These are phyloP conservation scores for Leucoraja erinaceus DNA, from an alignment of 2,113 vertebrate species.

Conservation along the genomic window DNA sequence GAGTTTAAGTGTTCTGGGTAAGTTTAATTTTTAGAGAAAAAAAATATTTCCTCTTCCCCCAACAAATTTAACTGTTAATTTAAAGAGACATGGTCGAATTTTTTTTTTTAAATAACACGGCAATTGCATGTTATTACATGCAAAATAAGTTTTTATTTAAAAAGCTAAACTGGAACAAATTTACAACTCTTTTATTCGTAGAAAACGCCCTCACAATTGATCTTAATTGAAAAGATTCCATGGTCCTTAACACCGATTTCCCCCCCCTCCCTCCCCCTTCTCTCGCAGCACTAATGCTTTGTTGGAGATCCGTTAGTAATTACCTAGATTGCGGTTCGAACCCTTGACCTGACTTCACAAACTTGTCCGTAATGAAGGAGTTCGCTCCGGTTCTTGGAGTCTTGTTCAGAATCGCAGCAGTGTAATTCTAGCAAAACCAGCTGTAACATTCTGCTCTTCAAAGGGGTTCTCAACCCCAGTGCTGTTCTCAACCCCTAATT, in stretches of 20 bases:
- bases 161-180: background rate
- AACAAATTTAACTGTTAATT: too few species aligned
- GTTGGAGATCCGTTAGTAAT: background rate
- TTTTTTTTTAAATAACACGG: too few species aligned
- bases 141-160: background rate
- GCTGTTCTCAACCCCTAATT: too few species aligned
- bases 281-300: background rate
- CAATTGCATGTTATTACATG: background rate
- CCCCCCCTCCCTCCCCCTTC: too few species aligned
- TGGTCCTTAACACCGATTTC: background rate
- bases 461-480: background rate
- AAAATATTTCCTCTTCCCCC: too few species aligned
- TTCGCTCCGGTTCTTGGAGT: background rate
- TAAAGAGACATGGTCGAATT: too few species aligned
- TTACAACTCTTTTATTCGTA: background rate
- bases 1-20: background rate
- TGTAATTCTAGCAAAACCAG: background rate
- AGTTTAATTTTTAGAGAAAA: background rate
- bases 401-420: background rate
- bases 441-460: background rate
- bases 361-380: background rate
- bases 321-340: background rate
- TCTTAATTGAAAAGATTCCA: background rate
- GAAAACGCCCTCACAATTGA: background rate
- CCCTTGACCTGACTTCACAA: background rate